Evolutionary conservation across 2,888 invertebrate species (phyloP), one percentile per base, ranked within the genome.

Genomic region (Tromatobia lineatoria): DNA sequence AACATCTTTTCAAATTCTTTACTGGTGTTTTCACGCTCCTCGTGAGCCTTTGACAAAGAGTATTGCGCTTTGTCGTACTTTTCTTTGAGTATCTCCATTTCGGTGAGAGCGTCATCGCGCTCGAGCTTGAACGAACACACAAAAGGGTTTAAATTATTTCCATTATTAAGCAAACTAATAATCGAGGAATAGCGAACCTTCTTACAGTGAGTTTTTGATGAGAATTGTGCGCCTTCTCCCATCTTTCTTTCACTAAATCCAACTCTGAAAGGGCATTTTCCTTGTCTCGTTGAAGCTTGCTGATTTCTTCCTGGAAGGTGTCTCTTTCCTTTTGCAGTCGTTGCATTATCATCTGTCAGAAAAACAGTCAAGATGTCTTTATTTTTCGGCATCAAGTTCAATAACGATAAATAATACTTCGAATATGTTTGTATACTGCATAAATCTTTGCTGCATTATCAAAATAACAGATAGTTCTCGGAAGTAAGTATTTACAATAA

Each of bases 1-100:
- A 98, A 95, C 95, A 98, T 96, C 94, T 98, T 97, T 93, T 98
- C 98, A 93, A 98, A 97, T 94, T 98, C 98, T 94, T 97, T 98
- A 94, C 97, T 97, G 89, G 97, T 96, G 74, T 95, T 96, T 90
- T 98, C 98, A 90, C 97, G 97, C 91, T 98, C 98, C 91, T 98
- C 98, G 87, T 97, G 95, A 29, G 97, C 96, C 94, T 98, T 98
- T 92, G 97, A 97, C 86, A 97, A 95, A 38, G 97, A 95, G 90
- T 97, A 96, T 85, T 98, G 96, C 42, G 97, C 96, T 93, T 98
- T 98, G 88, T 98, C 98, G 82, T 98, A 94, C 94, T 98, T 98
- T 83, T 98, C 98, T 93, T 98, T 98, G 83, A 98, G 94, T 88
- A 98, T 96, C 90, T 97, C 97, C 66, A 98, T 95, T 94, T 98